These are phyloP conservation scores for Nemotelus pantherinus DNA, from an alignment of 2,888 invertebrate species.

Conservation along the genomic window DNA sequence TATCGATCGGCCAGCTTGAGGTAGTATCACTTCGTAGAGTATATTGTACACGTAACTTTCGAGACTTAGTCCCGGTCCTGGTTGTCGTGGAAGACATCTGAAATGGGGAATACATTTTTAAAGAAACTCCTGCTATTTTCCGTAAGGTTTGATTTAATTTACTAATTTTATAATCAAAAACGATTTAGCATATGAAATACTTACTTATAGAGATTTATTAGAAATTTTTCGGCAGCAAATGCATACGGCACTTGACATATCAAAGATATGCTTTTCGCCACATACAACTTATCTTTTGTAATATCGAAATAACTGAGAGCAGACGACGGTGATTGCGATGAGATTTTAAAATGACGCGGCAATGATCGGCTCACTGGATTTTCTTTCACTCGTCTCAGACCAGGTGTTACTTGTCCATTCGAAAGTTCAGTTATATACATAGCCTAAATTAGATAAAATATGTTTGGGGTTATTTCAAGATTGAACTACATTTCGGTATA, in stretches of 20 bases:
- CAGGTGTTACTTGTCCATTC: constrained; percentile 77
- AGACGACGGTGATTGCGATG: constrained; percentile 78
- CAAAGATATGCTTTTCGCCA: constrained; percentile 93
- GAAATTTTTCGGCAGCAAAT: constrained; percentile 84
- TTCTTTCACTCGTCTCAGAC: constrained; percentile 72
- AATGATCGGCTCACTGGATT: constrained; percentile 82
- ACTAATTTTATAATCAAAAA: too few species aligned
- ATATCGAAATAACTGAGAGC: constrained; percentile 91
- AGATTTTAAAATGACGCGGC: constrained; percentile 88
- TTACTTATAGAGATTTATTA: constrained; percentile 87
- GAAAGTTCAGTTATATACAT: constrained; percentile 92
- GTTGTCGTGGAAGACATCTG: constrained; percentile 82
- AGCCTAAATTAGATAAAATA: constrained; percentile 68
- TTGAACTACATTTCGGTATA: neutral
- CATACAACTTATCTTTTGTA: constrained; percentile 92
- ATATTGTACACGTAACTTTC: constrained; percentile 96
- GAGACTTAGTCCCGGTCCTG: constrained; percentile 80
- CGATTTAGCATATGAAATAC: constrained; percentile 52
- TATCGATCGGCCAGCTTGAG: constrained; percentile 88
- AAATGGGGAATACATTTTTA: neutral
- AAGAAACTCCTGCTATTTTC: neutral
- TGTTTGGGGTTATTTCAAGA: neutral
- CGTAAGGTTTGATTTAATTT: neutral
- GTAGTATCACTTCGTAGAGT: constrained; percentile 92
- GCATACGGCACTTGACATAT: constrained; percentile 92